Evolutionary conservation across 2,797 vertebrate genomes (phyloP), one percentile per base, ranked within the genome.

Genomic region (Scleropages formosus): DNA sequence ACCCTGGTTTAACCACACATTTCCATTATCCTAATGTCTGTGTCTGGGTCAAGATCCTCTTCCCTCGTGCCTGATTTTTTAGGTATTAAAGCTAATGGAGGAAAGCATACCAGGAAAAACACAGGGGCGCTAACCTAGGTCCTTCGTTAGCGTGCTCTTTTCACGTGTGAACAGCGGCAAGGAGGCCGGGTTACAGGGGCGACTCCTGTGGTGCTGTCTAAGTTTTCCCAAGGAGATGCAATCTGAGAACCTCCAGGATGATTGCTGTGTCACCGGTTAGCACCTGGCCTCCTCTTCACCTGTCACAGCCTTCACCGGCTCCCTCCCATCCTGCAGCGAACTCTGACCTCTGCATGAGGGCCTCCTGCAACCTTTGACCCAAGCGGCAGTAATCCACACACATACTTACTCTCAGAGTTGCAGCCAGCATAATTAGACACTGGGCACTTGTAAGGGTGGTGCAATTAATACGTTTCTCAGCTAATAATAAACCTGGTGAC

Each of bases 211-310:
- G 83, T 72, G 75, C 80, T 60, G 76, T 76, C 75, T 87, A 84
- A 85, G 80, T 80, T 85, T 88, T 82, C 85, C 85, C 80, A 66
- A 76, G 82, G 73, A 85, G 81, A 78, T 72, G 90, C 88, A 92
- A 92, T 84, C 69, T 1, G 82, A 93, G 84, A 82, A 77, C 82
- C 80, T 80, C 83, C 84, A 82, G 72, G 44, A 76, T 73, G n/a
- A 77, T 84, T 85, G 81, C 78, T 31, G 65, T 12, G 72, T 78
- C 89, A 82, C 86, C 83, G 90, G 86, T 91, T 91, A 87, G 90
- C 88, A 86, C 82, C 82, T 80, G 81, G 75, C 76, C 77, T 78
- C 73, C 56, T 76, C 78, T 82, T 88, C 85, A 86, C 87, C 87
- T 87, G 89, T 85, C 86, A 89, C 79, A 47, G 44, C 44, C 70